A percentile compares a stretch with the other conserved stretches of the same genome.
phyloP scores from a whole-genome alignment of 2,113 vertebrate species.

The Chaenogobius annularis region DNA sequence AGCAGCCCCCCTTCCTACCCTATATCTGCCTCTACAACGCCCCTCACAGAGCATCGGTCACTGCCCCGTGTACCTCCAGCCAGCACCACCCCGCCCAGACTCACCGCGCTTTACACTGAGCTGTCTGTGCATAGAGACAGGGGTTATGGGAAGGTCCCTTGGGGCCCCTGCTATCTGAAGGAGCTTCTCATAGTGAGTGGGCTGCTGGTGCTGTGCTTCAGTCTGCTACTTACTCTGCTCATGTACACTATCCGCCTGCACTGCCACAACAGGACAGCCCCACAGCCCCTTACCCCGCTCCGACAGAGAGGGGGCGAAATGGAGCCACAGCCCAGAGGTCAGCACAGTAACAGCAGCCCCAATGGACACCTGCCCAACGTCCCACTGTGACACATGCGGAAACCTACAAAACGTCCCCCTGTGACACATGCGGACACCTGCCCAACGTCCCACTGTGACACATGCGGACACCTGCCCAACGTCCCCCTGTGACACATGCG shows the following conservation, averaged over 20 bases:
- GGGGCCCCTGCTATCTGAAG: constrained; percentile 53
- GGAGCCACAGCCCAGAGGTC: constrained; percentile 56
- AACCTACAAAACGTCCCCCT: not conserved
- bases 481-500: not conserved
- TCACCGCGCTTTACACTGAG: constrained; percentile 10
- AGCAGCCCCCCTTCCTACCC: constrained; percentile 30
- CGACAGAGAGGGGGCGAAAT: constrained; percentile 22
- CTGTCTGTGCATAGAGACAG: constrained; percentile 7
- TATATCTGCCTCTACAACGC: not conserved
- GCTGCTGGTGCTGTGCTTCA: constrained; percentile 66
- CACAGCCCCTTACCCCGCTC: constrained; percentile 26
- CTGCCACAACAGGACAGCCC: constrained; percentile 49
- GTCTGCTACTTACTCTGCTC: constrained; percentile 50
- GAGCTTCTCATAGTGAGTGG: constrained; percentile 73
- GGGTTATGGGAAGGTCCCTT: not conserved
- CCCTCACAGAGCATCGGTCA: too few relatives aligned
- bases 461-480: not conserved
- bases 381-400: constrained; percentile 1
- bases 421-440: not conserved
- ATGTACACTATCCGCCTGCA: constrained; percentile 54
- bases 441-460: not conserved
- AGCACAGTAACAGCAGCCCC: constrained; percentile 27
- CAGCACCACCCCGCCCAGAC: constrained; percentile 12
- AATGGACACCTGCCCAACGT: constrained; percentile 33
- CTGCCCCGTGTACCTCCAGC: not conserved